Evolutionary conservation across 2,888 invertebrate species (phyloP), one percentile per base, ranked within the genome.

Genomic region (Scaptomyza parva): DNA sequence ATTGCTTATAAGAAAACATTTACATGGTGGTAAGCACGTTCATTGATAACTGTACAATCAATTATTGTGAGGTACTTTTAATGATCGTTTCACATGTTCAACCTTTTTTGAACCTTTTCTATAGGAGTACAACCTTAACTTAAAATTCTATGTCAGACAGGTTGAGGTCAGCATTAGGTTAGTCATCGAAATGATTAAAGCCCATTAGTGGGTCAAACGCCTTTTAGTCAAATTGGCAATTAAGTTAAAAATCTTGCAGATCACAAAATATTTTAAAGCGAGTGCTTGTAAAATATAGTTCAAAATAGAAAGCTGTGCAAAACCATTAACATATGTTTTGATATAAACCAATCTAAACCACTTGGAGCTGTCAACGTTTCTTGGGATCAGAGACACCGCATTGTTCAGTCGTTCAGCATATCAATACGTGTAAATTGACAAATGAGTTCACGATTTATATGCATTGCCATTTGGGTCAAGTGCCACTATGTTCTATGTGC

Each of bases 301-400:
- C 8, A 20, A 33, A 85, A 77, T 77, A 82, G 82, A 82, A 82
- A 85, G 86, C 66, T 58, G 55, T 57, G 20, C 11, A 54, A 60
- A 78, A 73, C 65, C 64, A 85, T 78, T 77, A 77, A 78, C 82
- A 82, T 85, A 82, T 74, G 57, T 71, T 60, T 60, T 68, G 50
- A 70, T 64, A 62, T 63, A 52, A 60, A 53, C 55, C 54, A 40
- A 72, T 47, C 39, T 30, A 18, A 55, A 18, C 50, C 72, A 72
- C 76, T 76, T 61, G 35, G 43, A 55, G 57, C 76, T 76, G 76
- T 76, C 76, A 72, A 26, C 58, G 47, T 33, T 40, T 52, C 18
- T 43, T 50, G 61, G 58, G 65, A 70, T 47, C 52, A 43, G 17
- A 41, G 60, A 54, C 64, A 57, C 55, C 2, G 14, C 52, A 33